Conservation (phyloP, 2,888 invertebrate species). For the Hoplodrina ambigua region DNA sequence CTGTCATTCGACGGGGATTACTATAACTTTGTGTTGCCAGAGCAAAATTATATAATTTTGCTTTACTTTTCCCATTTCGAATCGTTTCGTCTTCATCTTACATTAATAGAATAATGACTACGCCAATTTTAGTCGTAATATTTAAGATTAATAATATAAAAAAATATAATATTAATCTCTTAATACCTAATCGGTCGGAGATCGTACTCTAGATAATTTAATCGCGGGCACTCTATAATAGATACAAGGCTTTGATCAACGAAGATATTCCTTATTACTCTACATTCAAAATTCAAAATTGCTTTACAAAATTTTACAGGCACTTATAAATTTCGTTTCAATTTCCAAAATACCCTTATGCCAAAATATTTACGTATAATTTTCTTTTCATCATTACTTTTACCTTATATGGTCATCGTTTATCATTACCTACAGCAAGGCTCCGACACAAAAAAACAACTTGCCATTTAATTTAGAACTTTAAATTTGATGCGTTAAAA, state of each 20-base stretch:
- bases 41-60: neutral
- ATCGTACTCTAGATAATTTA: constrained; percentile 69
- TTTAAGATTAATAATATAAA: constrained; percentile 50
- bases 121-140: constrained; percentile 19
- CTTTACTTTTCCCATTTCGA: neutral
- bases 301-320: constrained; percentile 1
- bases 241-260: constrained; percentile 41
- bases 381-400: neutral
- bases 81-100: neutral
- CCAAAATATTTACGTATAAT: neutral
- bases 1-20: constrained; percentile 4
- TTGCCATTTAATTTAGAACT: too few species aligned
- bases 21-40: constrained; percentile 1
- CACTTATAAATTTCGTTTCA: too few species aligned
- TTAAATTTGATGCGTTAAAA: too few species aligned
- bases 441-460: too few species aligned
- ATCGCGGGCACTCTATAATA: constrained; percentile 33
- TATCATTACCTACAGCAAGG: too few species aligned
- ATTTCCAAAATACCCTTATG: neutral
- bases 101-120: constrained; percentile 21
- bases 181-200: constrained; percentile 71
- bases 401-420: neutral
- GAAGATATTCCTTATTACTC: constrained; percentile 26
- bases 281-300: neutral
- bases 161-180: constrained; percentile 60